Evolutionary conservation across 2,888 invertebrate species (phyloP).

Genomic region (Sussaba pulchella): DNA sequence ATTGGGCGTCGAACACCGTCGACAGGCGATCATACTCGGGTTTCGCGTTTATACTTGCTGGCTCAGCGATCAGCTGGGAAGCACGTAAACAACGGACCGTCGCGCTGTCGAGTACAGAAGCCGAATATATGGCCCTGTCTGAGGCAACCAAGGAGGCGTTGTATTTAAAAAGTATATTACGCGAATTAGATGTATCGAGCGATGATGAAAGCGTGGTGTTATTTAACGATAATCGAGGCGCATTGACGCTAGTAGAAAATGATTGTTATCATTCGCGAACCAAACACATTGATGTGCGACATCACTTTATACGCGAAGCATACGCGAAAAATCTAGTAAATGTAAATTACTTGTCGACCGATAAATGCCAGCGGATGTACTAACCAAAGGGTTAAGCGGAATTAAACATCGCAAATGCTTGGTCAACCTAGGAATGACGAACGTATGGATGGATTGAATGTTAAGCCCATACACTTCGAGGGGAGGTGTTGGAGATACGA

Average conservation of each 20-base stretch:
- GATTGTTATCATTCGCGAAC: slow-evolving; percentile 45
- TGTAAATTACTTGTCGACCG: slow-evolving; percentile 37
- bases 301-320: slow-evolving; percentile 39
- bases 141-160: slow-evolving; percentile 30
- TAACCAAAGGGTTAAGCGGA: slow-evolving; percentile 40
- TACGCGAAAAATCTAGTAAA: neutral
- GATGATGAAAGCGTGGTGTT: slow-evolving; percentile 4
- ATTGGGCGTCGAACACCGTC: slow-evolving; percentile 15
- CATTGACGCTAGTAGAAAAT: slow-evolving; percentile 37
- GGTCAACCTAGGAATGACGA: too few relatives aligned
- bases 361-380: slow-evolving; percentile 55
- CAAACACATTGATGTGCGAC: slow-evolving; percentile 59
- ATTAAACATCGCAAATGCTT: neutral
- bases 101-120: slow-evolving; percentile 41
- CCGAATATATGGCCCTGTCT: slow-evolving; percentile 33
- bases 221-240: slow-evolving; percentile 51
- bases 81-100: slow-evolving; percentile 56
- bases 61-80: slow-evolving; percentile 48
- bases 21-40: slow-evolving; percentile 57
- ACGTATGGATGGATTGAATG: too few relatives aligned
- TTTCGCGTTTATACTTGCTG: slow-evolving; percentile 38
- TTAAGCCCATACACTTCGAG: too few relatives aligned
- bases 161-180: neutral
- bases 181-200: neutral
- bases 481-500: too few relatives aligned